Evolutionary conservation across 2,113 vertebrate species (phyloP).

Genomic region (Seriola quinqueradiata): DNA sequence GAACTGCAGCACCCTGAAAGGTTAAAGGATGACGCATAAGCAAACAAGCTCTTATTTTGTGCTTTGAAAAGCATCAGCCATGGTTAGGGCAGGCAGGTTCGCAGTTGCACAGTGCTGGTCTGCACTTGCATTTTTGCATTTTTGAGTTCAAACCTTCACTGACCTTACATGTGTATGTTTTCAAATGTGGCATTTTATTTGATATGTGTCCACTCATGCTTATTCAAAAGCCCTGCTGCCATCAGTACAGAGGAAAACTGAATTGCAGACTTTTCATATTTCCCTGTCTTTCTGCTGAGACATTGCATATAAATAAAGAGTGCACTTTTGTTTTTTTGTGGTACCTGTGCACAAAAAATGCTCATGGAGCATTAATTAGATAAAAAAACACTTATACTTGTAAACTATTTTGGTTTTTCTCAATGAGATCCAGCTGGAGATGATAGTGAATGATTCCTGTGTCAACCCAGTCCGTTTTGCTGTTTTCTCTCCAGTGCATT

Average conservation of each 20-base stretch:
- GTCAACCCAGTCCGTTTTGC: background rate
- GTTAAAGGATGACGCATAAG: conserved; percentile 3
- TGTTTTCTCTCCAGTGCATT: conserved; percentile 8
- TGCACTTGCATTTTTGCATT: background rate
- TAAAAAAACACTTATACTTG: background rate
- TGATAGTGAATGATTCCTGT: background rate
- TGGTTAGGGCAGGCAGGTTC: background rate
- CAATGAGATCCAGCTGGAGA: background rate
- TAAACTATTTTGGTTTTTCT: background rate
- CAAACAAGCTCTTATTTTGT: conserved; percentile 4
- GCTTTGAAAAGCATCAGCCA: conserved; percentile 17
- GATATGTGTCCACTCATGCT: conserved; percentile 5
- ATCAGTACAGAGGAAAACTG: conserved; percentile 18
- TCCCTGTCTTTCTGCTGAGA: conserved; percentile 17
- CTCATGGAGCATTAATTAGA: background rate
- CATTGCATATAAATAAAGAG: conserved; percentile 2
- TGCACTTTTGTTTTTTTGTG: background rate
- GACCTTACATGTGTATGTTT: conserved; percentile 17
- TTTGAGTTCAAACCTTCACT: background rate
- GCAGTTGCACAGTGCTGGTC: background rate
- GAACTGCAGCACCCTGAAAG: conserved; percentile 13
- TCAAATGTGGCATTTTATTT: conserved; percentile 41
- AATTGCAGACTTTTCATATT: conserved; percentile 28
- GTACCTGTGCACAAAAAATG: background rate
- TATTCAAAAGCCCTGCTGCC: conserved; percentile 15